These are phyloP conservation scores for Erebia epiphron DNA, from an alignment of 2,888 invertebrate genomes.

Conservation along the genomic window DNA sequence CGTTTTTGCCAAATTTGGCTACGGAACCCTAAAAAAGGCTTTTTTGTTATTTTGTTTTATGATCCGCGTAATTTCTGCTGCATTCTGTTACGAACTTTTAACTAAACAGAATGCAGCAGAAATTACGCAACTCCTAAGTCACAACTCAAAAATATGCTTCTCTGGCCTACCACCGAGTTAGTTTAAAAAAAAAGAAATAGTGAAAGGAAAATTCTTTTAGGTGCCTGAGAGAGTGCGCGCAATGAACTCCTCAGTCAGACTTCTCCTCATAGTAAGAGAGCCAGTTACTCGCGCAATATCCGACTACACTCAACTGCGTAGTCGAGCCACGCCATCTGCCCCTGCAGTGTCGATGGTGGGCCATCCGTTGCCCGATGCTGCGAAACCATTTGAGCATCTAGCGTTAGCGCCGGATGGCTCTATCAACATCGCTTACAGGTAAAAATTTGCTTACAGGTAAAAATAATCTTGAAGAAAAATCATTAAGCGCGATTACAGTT, in stretches of 20 bases:
- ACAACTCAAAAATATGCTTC: no score
- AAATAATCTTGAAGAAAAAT: not conserved
- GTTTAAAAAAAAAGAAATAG: no score
- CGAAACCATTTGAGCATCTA: constrained; percentile 90
- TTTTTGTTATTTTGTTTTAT: no score
- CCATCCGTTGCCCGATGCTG: constrained; percentile 62
- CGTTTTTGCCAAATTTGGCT: no score
- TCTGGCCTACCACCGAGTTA: no score
- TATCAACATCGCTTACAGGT: constrained; percentile 91
- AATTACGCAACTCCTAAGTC: no score
- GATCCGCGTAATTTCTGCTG: no score
- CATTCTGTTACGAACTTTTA: no score
- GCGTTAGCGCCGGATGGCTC: constrained; percentile 91
- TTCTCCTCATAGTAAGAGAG: constrained; percentile 96
- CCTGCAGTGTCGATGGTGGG: constrained; percentile 72
- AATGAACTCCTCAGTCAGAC: constrained; percentile 96
- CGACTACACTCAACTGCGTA: constrained; percentile 96
- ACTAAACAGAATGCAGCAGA: no score
- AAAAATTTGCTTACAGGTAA: constrained; percentile 3
- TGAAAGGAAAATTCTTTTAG: constrained; percentile 59
- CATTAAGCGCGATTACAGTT: no score
- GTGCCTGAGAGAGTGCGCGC: constrained; percentile 96
- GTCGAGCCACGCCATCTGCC: constrained; percentile 90
- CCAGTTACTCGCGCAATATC: constrained; percentile 98
- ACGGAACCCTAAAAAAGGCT: no score